phyloP scores from a whole-genome alignment of 2,797 vertebrate genomes.

The Sebastes taczanowskii region DNA sequence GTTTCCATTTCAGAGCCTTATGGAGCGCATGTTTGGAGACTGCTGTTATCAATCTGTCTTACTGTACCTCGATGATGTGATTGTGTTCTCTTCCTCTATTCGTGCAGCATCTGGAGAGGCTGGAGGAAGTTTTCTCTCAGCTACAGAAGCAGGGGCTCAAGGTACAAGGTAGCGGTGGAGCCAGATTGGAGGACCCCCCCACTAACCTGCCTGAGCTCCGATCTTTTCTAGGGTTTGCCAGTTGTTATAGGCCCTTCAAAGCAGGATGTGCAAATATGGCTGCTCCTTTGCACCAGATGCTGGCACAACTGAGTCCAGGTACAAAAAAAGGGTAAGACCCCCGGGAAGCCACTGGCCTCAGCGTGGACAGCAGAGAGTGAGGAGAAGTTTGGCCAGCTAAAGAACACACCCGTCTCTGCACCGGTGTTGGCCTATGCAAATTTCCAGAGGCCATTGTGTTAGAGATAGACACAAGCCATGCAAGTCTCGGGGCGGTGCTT shows the following conservation, averaged over 20 bases:
- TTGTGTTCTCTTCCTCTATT: background rate
- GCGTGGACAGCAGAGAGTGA: background rate
- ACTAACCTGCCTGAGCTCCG: background rate
- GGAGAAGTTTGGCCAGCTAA: background rate
- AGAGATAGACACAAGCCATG: background rate
- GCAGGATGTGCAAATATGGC: background rate
- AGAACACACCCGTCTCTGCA: background rate
- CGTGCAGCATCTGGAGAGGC: background rate
- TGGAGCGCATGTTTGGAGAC: background rate
- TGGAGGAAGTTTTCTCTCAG: background rate
- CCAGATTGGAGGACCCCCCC: background rate
- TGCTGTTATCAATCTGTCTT: background rate
- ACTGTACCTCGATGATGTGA: background rate
- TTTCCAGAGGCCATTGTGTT: background rate
- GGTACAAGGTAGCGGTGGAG: background rate
- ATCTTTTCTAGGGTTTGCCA: background rate
- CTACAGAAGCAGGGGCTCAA: background rate
- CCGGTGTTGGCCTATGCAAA: background rate
- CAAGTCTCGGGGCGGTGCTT: background rate
- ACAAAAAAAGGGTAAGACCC: background rate
- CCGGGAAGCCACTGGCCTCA: background rate
- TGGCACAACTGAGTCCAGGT: background rate
- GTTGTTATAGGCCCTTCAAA: background rate
- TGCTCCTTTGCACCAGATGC: background rate
- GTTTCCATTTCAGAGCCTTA: background rate